phyloP scores from a whole-genome alignment of 2,888 invertebrate species.

The Erannis defoliaria region DNA sequence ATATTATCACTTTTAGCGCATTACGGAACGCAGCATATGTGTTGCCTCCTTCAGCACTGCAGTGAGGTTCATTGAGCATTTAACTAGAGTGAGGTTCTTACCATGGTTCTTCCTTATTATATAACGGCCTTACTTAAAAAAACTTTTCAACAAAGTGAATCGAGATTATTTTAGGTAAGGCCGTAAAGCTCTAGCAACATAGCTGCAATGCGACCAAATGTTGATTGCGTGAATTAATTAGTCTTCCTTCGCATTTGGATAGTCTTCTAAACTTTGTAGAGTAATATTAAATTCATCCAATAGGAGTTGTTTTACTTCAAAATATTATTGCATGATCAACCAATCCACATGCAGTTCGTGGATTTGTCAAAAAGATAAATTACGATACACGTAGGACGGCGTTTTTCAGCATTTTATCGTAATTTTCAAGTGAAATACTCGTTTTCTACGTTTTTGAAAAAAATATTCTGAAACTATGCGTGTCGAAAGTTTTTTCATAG shows the following conservation, averaged over 20 bases:
- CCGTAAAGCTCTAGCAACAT: neutral
- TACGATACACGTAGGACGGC: constrained; percentile 63
- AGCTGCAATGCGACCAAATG: neutral
- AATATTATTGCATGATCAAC: constrained; percentile 43
- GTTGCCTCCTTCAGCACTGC: too few species aligned
- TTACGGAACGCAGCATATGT: too few species aligned
- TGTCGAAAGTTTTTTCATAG: constrained; percentile 50
- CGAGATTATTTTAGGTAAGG: too few species aligned
- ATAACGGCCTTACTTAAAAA: too few species aligned
- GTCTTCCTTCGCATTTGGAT: neutral
- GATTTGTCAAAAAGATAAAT: constrained; percentile 77
- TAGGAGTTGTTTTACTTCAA: constrained; percentile 29
- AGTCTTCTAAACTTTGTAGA: constrained; percentile 18
- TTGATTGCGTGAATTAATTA: neutral
- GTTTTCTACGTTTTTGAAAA: constrained; percentile 20
- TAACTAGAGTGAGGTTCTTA: too few species aligned
- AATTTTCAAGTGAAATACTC: constrained; percentile 54
- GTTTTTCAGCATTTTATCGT: constrained; percentile 54
- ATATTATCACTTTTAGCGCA: too few species aligned
- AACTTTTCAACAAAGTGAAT: too few species aligned
- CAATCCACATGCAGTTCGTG: constrained; percentile 77
- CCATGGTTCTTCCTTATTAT: neutral
- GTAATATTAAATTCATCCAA: constrained; percentile 34
- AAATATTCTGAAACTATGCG: constrained; percentile 33
- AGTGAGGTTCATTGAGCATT: too few species aligned